Percentiles rank a stretch among this genome's conserved stretches.
These are phyloP conservation scores for Oedothorax gibbosus DNA, from an alignment of 1,140 invertebrate species.

Conservation along the genomic window DNA sequence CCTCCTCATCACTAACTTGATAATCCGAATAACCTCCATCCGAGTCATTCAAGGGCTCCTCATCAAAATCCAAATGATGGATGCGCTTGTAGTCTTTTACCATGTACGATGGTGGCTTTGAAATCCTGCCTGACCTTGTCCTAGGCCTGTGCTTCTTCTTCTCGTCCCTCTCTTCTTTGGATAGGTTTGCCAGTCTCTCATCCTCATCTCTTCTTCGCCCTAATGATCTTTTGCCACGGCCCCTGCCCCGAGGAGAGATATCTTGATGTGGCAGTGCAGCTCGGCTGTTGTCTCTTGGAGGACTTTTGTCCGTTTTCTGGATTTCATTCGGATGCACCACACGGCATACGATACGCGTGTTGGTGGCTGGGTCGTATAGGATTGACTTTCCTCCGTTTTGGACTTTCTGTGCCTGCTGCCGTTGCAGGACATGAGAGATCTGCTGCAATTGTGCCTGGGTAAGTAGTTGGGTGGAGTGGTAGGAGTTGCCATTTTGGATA, in stretches of 20 bases:
- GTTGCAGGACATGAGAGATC: slow-evolving; percentile 75
- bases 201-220: slow-evolving; percentile 25
- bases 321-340: slow-evolving; percentile 70
- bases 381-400: slow-evolving; percentile 70
- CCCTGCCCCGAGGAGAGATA: background rate
- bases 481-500: slow-evolving; percentile 75
- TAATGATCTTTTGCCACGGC: background rate
- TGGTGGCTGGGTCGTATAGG: slow-evolving; percentile 73
- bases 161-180: slow-evolving; percentile 72
- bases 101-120: slow-evolving; percentile 77
- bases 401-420: slow-evolving; percentile 69
- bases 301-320: slow-evolving; percentile 50
- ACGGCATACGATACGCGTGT: slow-evolving; percentile 74
- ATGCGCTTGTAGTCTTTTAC: slow-evolving; percentile 78
- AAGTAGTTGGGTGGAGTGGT: slow-evolving; percentile 74
- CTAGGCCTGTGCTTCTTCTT: slow-evolving; percentile 74
- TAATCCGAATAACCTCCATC: slow-evolving; percentile 78
- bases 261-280: background rate
- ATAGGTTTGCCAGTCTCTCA: slow-evolving; percentile 65
- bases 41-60: slow-evolving; percentile 75
- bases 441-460: slow-evolving; percentile 74
- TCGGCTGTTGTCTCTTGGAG: background rate
- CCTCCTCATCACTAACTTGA: slow-evolving; percentile 72
- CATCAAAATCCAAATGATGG: slow-evolving; percentile 74
- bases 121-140: slow-evolving; percentile 75